These are phyloP conservation scores for Drosophila ezoana DNA, from an alignment of 2,888 invertebrate species.

Conservation along the genomic window DNA sequence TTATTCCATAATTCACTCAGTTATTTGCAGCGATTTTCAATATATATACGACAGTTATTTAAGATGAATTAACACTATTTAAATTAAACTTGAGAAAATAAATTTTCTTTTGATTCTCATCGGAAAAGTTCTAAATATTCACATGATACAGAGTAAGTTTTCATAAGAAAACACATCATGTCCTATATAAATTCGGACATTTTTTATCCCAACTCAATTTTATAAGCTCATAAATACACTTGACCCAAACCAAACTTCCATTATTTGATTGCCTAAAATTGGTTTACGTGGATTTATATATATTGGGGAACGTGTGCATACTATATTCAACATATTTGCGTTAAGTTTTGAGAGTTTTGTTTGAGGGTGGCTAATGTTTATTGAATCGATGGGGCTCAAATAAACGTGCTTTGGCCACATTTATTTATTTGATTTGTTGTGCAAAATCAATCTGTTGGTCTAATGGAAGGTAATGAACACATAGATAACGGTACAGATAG, in stretches of 20 bases:
- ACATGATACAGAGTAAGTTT: too few relatives aligned
- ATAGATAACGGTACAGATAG: constrained; percentile 46
- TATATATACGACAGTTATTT: too few relatives aligned
- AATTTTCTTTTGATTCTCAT: too few relatives aligned
- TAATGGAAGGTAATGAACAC: constrained; percentile 63
- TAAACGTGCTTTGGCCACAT: constrained; percentile 4
- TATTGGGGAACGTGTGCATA: neutral
- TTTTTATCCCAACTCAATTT: neutral
- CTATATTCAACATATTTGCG: neutral
- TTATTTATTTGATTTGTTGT: constrained; percentile 32
- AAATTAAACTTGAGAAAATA: too few relatives aligned
- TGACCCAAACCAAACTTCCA: constrained; percentile 7
- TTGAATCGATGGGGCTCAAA: constrained; percentile 30
- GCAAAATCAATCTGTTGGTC: constrained; percentile 64
- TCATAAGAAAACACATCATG: too few relatives aligned
- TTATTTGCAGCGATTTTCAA: too few relatives aligned
- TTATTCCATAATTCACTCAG: too few relatives aligned
- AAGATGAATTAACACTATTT: too few relatives aligned
- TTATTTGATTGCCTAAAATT: neutral
- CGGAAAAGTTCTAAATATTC: too few relatives aligned
- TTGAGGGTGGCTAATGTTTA: constrained; percentile 25
- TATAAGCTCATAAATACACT: neutral
- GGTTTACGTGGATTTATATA: constrained; percentile 12
- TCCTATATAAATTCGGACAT: neutral
- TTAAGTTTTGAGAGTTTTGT: neutral